phyloP scores from a whole-genome alignment of 2,113 vertebrate species.

The Sinocyclocheilus maitianheensis region DNA sequence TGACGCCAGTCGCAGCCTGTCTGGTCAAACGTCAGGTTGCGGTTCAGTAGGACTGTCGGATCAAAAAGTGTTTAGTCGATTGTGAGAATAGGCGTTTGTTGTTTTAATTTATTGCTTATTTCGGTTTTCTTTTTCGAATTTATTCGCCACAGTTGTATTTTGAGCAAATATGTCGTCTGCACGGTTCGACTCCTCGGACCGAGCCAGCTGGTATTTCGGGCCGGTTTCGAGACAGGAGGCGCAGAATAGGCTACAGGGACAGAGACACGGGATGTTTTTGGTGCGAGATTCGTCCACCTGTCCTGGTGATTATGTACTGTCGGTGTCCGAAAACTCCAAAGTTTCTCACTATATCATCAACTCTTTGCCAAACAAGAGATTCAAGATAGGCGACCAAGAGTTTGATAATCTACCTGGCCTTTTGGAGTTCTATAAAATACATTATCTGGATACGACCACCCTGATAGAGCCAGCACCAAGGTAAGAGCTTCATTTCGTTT shows the following conservation, averaged over 20 bases:
- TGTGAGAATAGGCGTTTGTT: neutral
- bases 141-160: neutral
- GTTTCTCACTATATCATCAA: conserved; percentile 99
- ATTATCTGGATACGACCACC: conserved; percentile 98
- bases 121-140: conserved; percentile 17
- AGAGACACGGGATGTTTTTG: conserved; percentile 93
- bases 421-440: conserved; percentile 98
- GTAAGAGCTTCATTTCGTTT: conserved; percentile 66
- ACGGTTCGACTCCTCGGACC: conserved; percentile 92
- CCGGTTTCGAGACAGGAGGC: conserved; percentile 91
- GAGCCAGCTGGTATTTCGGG: conserved; percentile 95
- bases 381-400: conserved; percentile 98
- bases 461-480: conserved; percentile 94
- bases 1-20: conserved; percentile 62
- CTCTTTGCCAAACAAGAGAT: conserved; percentile 92
- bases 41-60: conserved; percentile 34
- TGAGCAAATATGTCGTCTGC: conserved; percentile 83
- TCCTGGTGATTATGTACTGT: conserved; percentile 96
- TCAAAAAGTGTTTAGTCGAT: neutral
- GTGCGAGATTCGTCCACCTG: conserved; percentile 98
- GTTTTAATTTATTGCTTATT: conserved; percentile 60
- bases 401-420: conserved; percentile 92
- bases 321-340: conserved; percentile 96
- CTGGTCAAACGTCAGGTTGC: conserved; percentile 67
- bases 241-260: conserved; percentile 90